Conservation (phyloP, 1,140 invertebrate genomes). For the Calliphora vicina region DNA sequence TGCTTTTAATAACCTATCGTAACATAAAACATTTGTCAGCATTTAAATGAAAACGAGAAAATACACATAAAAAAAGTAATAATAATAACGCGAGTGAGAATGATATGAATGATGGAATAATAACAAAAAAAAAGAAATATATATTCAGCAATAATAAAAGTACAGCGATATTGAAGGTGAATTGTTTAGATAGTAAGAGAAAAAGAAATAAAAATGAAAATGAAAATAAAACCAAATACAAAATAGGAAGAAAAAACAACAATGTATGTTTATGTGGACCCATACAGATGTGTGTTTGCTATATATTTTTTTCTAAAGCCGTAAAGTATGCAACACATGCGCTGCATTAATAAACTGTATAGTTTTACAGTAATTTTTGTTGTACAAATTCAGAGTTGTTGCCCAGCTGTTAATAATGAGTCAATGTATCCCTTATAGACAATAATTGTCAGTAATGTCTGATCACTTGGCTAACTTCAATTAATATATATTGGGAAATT, state of each 20-base stretch:
- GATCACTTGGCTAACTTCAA: no score
- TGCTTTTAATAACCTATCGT: background rate
- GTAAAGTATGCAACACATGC: background rate
- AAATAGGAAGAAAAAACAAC: background rate
- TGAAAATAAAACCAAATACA: background rate
- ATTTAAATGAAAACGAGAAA: background rate
- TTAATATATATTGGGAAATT: no score
- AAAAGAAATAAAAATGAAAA: background rate
- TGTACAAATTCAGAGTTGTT: no score
- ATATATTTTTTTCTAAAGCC: background rate
- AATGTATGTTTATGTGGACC: background rate
- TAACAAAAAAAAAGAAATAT: background rate
- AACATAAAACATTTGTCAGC: conserved; percentile 3
- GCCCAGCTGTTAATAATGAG: no score
- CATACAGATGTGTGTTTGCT: background rate
- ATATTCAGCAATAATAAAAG: background rate
- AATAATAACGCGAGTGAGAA: background rate
- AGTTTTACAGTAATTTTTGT: no score
- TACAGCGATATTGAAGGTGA: background rate
- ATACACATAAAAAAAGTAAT: background rate
- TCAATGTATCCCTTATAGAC: no score
- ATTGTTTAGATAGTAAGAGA: background rate
- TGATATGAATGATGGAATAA: background rate
- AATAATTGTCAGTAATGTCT: no score
- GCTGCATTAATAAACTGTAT: background rate